Evolutionary conservation across 2,797 vertebrate species (phyloP).

Genomic region (Leptoclinus maculatus): DNA sequence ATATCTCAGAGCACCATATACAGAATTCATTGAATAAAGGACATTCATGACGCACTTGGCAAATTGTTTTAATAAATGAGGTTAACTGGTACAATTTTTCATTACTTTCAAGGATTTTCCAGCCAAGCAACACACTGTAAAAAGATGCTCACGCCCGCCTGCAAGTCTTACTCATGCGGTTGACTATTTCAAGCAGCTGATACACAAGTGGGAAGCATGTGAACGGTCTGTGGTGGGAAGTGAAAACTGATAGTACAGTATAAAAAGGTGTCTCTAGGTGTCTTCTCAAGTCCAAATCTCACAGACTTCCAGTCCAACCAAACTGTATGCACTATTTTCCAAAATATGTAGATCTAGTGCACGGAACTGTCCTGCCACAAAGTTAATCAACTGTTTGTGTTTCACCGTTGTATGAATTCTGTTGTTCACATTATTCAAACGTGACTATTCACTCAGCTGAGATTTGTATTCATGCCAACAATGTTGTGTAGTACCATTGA

Average conservation of each 20-base stretch:
- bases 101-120: constrained; percentile 39
- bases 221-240: constrained; percentile 36
- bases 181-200: constrained; percentile 61
- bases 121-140: constrained; percentile 44
- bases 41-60: constrained; percentile 17
- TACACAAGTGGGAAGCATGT: constrained; percentile 47
- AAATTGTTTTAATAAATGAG: constrained; percentile 35
- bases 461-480: constrained; percentile 13
- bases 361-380: constrained; percentile 21
- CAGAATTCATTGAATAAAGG: neutral
- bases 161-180: constrained; percentile 54
- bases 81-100: constrained; percentile 45
- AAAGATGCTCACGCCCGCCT: constrained; percentile 46
- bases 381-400: constrained; percentile 23
- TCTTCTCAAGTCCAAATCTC: constrained; percentile 35
- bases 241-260: constrained; percentile 25
- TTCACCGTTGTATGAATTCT: constrained; percentile 18
- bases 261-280: constrained; percentile 32
- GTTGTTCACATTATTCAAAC: constrained; percentile 18
- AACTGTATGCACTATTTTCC: constrained; percentile 40
- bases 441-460: constrained; percentile 1
- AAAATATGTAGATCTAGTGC: constrained; percentile 37
- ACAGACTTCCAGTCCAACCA: constrained; percentile 24
- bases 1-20: neutral
- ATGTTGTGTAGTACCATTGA: constrained; percentile 29